Evolutionary conservation across 1,140 invertebrate genomes (phyloP).

Genomic region (Drosophila tristis): DNA sequence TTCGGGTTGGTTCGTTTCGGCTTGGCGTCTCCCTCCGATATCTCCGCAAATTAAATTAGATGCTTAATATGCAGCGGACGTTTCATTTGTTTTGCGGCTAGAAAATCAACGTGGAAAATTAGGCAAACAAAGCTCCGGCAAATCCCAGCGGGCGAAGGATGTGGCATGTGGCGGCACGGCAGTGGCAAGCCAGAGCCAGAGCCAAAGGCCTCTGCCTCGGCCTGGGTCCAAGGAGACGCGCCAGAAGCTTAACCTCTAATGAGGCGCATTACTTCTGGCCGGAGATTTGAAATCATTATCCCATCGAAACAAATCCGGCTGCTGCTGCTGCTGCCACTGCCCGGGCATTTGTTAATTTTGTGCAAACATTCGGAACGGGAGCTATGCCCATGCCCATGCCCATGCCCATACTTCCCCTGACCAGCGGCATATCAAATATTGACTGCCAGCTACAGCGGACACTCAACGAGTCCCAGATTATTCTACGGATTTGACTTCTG

Average conservation of each 20-base stretch:
- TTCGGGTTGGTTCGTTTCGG: conserved; percentile 14
- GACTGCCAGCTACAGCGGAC: not conserved
- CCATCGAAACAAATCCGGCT: conserved; percentile 71
- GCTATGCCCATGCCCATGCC: not conserved
- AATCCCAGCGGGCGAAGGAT: conserved; percentile 3
- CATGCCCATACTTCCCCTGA: not conserved
- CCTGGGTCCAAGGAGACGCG: conserved; percentile 4
- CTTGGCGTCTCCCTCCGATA: conserved; percentile 19
- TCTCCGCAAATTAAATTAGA: conserved; percentile 74
- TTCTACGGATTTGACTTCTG: no score
- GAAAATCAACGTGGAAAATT: conserved; percentile 83
- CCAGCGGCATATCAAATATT: conserved; percentile 55
- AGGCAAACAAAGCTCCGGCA: conserved; percentile 66
- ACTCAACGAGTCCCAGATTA: no score
- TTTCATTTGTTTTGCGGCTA: conserved; percentile 83
- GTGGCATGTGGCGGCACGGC: no score
- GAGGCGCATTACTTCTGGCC: conserved; percentile 76
- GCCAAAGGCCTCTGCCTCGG: conserved; percentile 10
- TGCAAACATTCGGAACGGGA: conserved; percentile 60
- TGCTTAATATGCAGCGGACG: conserved; percentile 79
- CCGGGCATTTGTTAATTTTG: conserved; percentile 62
- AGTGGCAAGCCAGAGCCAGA: not conserved
- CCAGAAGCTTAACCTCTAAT: conserved; percentile 72
- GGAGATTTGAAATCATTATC: conserved; percentile 81
- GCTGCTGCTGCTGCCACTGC: conserved; percentile 7